Conservation (phyloP, 2,797 vertebrate species). For the Tolypeutes matacus region DNA sequence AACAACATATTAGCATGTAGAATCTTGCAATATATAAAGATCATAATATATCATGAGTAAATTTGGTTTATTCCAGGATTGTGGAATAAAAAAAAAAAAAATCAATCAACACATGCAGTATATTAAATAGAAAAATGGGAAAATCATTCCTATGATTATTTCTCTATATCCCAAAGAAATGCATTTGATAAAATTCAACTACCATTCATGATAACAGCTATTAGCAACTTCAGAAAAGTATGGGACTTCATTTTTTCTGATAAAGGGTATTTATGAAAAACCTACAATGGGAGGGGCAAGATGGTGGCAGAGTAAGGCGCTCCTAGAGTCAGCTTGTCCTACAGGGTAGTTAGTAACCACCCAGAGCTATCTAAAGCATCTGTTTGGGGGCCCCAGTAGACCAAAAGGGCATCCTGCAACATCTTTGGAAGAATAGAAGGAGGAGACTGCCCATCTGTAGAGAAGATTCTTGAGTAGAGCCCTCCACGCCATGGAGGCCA, state of each 20-base stretch:
- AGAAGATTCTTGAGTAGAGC: too few species aligned
- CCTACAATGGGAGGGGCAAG: neutral
- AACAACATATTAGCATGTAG: neutral
- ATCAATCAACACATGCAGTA: neutral
- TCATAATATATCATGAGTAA: neutral
- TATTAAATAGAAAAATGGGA: neutral
- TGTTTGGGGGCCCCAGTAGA: too few species aligned
- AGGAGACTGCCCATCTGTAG: too few species aligned
- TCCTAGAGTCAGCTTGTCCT: too few species aligned
- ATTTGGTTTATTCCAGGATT: neutral
- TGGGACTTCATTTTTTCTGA: neutral
- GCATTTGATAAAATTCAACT: neutral
- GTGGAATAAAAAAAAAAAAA: neutral
- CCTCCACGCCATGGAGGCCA: too few species aligned
- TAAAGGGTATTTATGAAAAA: neutral
- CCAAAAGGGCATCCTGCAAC: too few species aligned
- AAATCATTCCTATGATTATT: neutral
- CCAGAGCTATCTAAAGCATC: too few species aligned
- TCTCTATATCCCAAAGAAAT: neutral
- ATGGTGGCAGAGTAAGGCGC: too few species aligned
- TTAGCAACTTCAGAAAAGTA: neutral
- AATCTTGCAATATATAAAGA: neutral
- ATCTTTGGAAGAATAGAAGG: too few species aligned
- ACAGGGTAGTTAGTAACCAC: too few species aligned
- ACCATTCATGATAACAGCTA: neutral